Evolutionary conservation across 1,140 invertebrate genomes (phyloP).

Genomic region (Acyrthosiphon pisum): DNA sequence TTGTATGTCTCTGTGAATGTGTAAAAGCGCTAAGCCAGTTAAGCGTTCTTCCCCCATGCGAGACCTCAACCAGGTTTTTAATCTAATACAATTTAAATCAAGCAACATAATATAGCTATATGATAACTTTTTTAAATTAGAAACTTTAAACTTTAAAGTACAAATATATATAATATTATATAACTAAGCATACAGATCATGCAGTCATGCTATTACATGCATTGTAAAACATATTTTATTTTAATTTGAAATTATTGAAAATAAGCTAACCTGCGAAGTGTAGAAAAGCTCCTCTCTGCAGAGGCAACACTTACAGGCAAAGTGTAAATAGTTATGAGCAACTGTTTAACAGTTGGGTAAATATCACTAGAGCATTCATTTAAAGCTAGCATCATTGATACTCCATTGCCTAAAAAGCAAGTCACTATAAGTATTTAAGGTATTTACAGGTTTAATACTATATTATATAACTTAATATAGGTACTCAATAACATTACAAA

Average conservation of each 20-base stretch:
- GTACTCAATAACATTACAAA: no score
- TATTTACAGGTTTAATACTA: no score
- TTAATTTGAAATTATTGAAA: background rate
- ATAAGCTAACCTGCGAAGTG: background rate
- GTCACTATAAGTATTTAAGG: no score
- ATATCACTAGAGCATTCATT: background rate
- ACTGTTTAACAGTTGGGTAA: background rate
- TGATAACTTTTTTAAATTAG: background rate
- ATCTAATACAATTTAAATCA: background rate
- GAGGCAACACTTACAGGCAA: background rate
- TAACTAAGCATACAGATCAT: background rate
- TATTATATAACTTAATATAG: no score
- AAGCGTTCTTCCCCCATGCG: background rate
- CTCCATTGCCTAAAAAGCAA: background rate
- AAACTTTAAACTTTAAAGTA: background rate
- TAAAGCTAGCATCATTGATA: background rate
- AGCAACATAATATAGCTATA: background rate
- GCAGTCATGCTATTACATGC: no score
- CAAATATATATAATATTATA: background rate
- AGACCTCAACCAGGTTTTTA: slow-evolving; percentile 15
- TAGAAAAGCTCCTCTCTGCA: background rate
- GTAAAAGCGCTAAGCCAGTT: background rate
- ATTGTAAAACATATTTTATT: slow-evolving; percentile 1
- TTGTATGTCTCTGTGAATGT: background rate
- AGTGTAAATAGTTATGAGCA: background rate